phyloP scores from a whole-genome alignment of 2,797 vertebrate genomes.

The Lagocephalus sceleratus region DNA sequence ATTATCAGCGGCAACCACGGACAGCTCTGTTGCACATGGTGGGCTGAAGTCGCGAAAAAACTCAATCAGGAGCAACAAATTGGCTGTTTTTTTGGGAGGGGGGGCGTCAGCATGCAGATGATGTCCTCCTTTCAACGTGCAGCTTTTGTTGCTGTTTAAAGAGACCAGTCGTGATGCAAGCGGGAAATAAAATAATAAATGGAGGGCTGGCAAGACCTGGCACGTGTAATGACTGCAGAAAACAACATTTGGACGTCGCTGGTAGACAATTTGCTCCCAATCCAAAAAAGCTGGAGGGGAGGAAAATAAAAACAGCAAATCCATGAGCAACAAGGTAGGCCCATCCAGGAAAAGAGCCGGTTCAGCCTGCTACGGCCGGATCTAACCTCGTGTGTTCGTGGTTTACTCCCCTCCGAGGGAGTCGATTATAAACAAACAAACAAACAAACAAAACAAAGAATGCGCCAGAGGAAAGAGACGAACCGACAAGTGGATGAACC shows the following conservation, averaged over 20 bases:
- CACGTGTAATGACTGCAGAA: not conserved
- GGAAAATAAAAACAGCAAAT: constrained; percentile 1
- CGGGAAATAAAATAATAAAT: no score
- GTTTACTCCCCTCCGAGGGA: no score
- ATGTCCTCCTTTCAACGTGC: constrained; percentile 10
- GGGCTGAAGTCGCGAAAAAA: not conserved
- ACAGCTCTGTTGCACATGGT: not conserved
- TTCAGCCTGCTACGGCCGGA: constrained; percentile 39
- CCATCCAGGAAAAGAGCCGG: constrained; percentile 38
- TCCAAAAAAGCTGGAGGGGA: no score
- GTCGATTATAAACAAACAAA: no score
- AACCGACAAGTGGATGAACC: constrained; percentile 22
- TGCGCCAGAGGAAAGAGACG: not conserved
- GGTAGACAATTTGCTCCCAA: no score
- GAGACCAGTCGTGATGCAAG: not conserved
- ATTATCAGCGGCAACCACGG: constrained; percentile 12
- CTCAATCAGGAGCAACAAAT: not conserved
- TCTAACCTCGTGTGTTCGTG: constrained; percentile 3
- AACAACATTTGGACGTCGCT: not conserved
- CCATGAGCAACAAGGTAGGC: constrained; percentile 68
- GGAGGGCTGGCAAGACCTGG: no score
- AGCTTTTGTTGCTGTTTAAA: constrained; percentile 26
- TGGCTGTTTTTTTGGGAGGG: not conserved
- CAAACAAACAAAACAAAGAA: no score
- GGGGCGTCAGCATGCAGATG: rapidly evolving